A percentile compares a stretch with the other conserved stretches of the same genome.
phyloP scores from a whole-genome alignment of 2,888 invertebrate genomes.

The Omphaloscelis lunosa region DNA sequence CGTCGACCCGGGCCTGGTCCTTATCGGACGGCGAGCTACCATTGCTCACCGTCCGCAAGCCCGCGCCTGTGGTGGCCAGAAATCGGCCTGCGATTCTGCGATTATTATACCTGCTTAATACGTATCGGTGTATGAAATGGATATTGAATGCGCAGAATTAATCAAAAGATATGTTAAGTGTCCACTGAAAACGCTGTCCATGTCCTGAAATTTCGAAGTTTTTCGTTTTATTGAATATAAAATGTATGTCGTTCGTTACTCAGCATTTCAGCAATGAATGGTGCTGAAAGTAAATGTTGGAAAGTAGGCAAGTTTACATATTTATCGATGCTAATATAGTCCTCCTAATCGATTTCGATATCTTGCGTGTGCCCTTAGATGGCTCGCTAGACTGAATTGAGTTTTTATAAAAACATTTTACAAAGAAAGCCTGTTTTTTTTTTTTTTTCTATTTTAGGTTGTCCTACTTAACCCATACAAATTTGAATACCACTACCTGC shows the following conservation, averaged over 20 bases:
- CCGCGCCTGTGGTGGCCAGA: too few relatives aligned
- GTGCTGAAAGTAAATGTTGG: not conserved
- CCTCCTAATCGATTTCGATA: not conserved
- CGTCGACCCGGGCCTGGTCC: too few relatives aligned
- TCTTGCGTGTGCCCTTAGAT: too few relatives aligned
- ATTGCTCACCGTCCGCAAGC: too few relatives aligned
- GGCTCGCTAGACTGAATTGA: too few relatives aligned
- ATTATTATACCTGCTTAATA: not conserved
- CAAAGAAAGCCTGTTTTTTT: too few relatives aligned
- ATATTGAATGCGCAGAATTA: not conserved
- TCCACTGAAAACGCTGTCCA: not conserved
- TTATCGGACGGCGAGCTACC: too few relatives aligned
- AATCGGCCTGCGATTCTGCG: too few relatives aligned
- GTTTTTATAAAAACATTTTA: too few relatives aligned
- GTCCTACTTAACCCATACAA: too few relatives aligned
- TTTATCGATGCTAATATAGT: not conserved
- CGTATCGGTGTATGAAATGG: not conserved
- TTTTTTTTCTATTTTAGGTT: too few relatives aligned
- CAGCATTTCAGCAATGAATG: not conserved
- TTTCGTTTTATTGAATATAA: constrained; percentile 2
- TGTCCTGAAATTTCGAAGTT: not conserved
- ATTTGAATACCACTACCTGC: too few relatives aligned
- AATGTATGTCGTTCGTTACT: not conserved
- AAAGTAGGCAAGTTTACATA: not conserved
- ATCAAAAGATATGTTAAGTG: not conserved